phyloP scores from a whole-genome alignment of 2,888 invertebrate species.

The Apamea sordens region DNA sequence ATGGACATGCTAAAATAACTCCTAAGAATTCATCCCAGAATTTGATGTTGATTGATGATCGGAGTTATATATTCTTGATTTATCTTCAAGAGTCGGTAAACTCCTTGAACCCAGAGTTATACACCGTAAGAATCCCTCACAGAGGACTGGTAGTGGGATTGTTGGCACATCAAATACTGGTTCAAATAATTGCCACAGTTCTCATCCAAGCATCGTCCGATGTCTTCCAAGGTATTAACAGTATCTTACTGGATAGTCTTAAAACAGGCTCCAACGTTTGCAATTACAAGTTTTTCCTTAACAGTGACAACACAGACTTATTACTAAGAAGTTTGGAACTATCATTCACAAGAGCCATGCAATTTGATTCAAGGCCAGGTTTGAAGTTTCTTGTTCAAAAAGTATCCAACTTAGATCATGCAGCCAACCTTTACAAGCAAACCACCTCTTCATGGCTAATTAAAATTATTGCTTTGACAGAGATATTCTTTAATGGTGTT shows the following conservation, averaged over 20 bases:
- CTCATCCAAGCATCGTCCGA: constrained; percentile 94
- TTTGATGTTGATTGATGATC: constrained; percentile 93
- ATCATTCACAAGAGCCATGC: constrained; percentile 95
- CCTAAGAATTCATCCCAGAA: constrained; percentile 84
- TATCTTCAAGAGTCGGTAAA: constrained; percentile 94
- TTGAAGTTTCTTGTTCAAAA: constrained; percentile 98
- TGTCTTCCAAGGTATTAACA: constrained; percentile 91
- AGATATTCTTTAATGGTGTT: constrained; percentile 94
- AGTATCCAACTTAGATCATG: constrained; percentile 95
- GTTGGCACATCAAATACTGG: constrained; percentile 97
- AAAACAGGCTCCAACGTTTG: constrained; percentile 85
- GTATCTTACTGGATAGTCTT: constrained; percentile 90
- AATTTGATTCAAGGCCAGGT: constrained; percentile 97
- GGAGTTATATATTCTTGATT: constrained; percentile 96
- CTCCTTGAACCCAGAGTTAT: constrained; percentile 93
- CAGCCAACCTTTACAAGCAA: constrained; percentile 97
- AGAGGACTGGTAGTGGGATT: constrained; percentile 96
- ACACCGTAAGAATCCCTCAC: constrained; percentile 96
- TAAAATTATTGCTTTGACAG: constrained; percentile 95
- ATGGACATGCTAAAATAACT: constrained; percentile 79
- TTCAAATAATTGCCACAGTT: constrained; percentile 97
- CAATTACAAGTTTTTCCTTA: constrained; percentile 88
- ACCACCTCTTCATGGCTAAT: constrained; percentile 98
- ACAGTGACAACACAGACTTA: constrained; percentile 92
- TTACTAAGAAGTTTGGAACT: constrained; percentile 94